Conservation (phyloP, 2,888 invertebrate species). For the Parnassius orleans region DNA sequence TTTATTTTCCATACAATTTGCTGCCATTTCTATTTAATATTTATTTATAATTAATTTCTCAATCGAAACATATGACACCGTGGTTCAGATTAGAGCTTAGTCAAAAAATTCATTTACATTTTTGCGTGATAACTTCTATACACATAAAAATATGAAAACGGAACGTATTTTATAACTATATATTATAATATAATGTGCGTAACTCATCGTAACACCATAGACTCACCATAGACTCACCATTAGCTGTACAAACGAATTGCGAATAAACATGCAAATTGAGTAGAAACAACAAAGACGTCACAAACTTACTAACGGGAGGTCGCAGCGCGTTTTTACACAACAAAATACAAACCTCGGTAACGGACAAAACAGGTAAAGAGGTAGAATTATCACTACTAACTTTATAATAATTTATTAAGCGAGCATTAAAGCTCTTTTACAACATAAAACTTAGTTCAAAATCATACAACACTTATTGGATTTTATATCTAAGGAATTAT, state of each 20-base stretch:
- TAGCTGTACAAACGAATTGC: slow-evolving; percentile 55
- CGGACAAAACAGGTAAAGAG: slow-evolving; percentile 10
- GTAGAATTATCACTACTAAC: slow-evolving; percentile 11
- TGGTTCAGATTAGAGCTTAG: background rate
- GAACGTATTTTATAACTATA: slow-evolving; percentile 45
- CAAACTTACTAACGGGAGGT: background rate
- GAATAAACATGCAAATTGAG: slow-evolving; percentile 21
- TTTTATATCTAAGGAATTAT: slow-evolving; percentile 9
- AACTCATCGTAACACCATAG: slow-evolving; percentile 58
- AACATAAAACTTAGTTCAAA: slow-evolving; percentile 2
- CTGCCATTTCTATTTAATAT: background rate
- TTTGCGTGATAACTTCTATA: slow-evolving; percentile 57
- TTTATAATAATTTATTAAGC: slow-evolving; percentile 17
- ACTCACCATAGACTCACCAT: slow-evolving; percentile 57
- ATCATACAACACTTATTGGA: slow-evolving; percentile 1
- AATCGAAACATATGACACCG: background rate
- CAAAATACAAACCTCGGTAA: background rate
- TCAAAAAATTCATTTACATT: slow-evolving; percentile 9
- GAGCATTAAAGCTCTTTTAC: slow-evolving; percentile 9
- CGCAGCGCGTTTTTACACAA: background rate
- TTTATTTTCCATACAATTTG: background rate
- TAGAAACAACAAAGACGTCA: slow-evolving; percentile 8
- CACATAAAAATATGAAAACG: slow-evolving; percentile 69
- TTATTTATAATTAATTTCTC: slow-evolving; percentile 5
- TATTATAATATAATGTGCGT: slow-evolving; percentile 62